Percentiles rank a stretch among this genome's conserved stretches.
These are phyloP conservation scores for Acleris laterana DNA, from an alignment of 2,888 invertebrate species.

Conservation along the genomic window DNA sequence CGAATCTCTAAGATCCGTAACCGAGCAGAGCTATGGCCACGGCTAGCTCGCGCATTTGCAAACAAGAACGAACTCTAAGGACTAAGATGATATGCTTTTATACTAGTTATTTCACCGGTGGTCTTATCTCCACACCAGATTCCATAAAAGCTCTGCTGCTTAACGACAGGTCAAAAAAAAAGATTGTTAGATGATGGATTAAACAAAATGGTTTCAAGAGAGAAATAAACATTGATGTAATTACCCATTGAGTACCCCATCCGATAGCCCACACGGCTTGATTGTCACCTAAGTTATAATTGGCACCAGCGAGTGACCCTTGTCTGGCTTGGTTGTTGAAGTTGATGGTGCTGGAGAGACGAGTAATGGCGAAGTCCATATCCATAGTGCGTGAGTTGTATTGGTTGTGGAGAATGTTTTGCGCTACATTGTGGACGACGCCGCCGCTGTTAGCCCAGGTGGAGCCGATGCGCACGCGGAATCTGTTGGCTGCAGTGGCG, in stretches of 20 bases:
- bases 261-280: constrained; percentile 50
- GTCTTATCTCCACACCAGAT: too few species aligned
- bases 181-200: too few species aligned
- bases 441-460: constrained; percentile 46
- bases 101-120: too few species aligned
- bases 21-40: too few species aligned
- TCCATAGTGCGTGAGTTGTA: constrained; percentile 45
- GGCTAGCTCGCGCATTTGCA: too few species aligned
- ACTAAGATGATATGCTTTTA: too few species aligned
- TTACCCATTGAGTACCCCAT: constrained; percentile 52
- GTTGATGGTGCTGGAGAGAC: constrained; percentile 40
- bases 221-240: too few species aligned
- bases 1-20: too few species aligned
- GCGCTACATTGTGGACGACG: constrained; percentile 31
- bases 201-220: too few species aligned
- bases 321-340: constrained; percentile 38
- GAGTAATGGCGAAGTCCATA: constrained; percentile 54
- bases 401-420: constrained; percentile 43
- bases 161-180: too few species aligned
- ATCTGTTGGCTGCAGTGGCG: constrained; percentile 41
- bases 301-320: constrained; percentile 42
- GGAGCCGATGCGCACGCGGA: constrained; percentile 49
- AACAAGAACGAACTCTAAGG: too few species aligned
- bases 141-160: too few species aligned
- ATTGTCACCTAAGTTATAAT: constrained; percentile 43